Conservation (phyloP, 2,888 invertebrate genomes). For the Leucania comma region DNA sequence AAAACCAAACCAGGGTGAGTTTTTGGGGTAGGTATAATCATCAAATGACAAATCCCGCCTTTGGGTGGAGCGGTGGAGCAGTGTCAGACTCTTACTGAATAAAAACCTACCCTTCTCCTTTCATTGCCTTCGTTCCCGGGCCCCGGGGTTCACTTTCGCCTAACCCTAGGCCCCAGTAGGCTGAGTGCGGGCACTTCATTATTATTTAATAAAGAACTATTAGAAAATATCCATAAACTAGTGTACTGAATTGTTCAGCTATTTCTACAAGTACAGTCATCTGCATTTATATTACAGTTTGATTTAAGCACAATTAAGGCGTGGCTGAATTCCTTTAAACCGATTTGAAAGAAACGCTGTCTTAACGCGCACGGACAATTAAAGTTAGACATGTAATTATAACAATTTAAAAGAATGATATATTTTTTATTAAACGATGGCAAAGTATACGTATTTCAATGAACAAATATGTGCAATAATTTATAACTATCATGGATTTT, state of each 20-base stretch:
- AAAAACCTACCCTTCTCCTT: no score
- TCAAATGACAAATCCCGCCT: no score
- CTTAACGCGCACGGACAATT: slow-evolving; percentile 54
- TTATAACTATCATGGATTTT: slow-evolving; percentile 24
- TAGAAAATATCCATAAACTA: slow-evolving; percentile 6
- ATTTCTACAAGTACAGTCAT: slow-evolving; percentile 20
- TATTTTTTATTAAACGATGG: slow-evolving; percentile 54
- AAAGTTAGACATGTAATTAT: slow-evolving; percentile 58
- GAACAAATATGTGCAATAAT: slow-evolving; percentile 47
- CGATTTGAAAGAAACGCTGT: slow-evolving; percentile 33
- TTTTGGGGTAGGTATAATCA: no score
- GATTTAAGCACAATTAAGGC: slow-evolving; percentile 38
- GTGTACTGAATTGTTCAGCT: slow-evolving; percentile 3
- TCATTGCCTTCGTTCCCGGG: no score
- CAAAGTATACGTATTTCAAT: slow-evolving; percentile 47
- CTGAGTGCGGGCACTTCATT: not conserved
- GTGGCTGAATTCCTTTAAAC: slow-evolving; percentile 34
- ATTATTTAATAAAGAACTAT: not conserved
- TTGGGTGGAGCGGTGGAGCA: no score
- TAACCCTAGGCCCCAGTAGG: no score
- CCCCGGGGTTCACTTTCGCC: no score
- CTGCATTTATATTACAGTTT: slow-evolving; percentile 26
- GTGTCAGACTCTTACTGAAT: no score
- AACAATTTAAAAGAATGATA: slow-evolving; percentile 67
- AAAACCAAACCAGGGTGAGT: slow-evolving; percentile 4